Base-by-base conservation (phyloP, 2,797 vertebrate species). In the Intellagama lesueurii region DNA sequence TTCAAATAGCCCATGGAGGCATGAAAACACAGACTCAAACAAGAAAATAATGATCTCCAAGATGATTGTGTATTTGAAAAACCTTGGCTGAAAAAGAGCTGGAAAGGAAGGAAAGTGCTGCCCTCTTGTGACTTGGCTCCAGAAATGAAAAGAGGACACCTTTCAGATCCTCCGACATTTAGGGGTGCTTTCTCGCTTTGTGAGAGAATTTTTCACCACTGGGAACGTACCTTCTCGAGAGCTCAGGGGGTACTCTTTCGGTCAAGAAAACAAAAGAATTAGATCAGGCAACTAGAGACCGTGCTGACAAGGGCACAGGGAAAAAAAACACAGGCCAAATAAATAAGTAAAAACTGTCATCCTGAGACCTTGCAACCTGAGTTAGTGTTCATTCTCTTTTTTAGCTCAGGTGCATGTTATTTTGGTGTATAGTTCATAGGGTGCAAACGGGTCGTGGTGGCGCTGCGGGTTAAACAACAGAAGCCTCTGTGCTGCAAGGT, bases 41-140 rank as follows among this genome's bases (percentile, higher is more conserved):
- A 89, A 76, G 70, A 40, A 76, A 56, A 24, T 30, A 32, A 64
- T 47, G 52, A 28, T 86, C 9, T 86, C 77, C 75, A 40, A 52
- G 44, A 44, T 4, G 30, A 16, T 22, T n/a, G 8, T 19, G 24
- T n/a, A 68, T n/a, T 56, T 79, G 11, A 28, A 14, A 30, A 81
- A 5, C 5, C 35, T 85, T 49, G 56, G 66, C 44, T 40, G 56
- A 85, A 85, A 75, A 52, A 81, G 44, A 40, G 3, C 56, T 86
- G 56, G 52, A 75, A 75, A 70, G 47, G 68, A 89, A 86, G 84
- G 76, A 75, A 86, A n/a, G 28, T 86, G 81, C 84, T 90, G 84
- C 88, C 88, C 84, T 86, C 84, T 90, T 86, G 88, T 90, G 88
- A 76, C 88, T 68, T 52, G 32, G n/a, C 28, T 86, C 70, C 24